phyloP scores from a whole-genome alignment of 2,888 invertebrate species.

The Synanthedon tipuliformis region DNA sequence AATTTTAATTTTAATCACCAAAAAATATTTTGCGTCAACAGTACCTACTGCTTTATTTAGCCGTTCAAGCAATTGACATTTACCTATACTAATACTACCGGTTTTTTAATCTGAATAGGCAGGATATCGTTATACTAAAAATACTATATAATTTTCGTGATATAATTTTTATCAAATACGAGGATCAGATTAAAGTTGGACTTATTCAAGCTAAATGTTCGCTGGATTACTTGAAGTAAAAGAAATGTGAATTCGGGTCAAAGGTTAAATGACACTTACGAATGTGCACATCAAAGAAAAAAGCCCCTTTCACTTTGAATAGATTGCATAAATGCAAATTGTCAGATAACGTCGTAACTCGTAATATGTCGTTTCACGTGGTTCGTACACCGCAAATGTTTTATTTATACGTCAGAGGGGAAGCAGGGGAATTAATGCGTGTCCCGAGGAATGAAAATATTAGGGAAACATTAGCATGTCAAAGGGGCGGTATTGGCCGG shows the following conservation, averaged over 20 bases:
- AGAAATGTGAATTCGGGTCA: slow-evolving; percentile 15
- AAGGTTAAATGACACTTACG: slow-evolving; percentile 30
- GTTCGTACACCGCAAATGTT: slow-evolving; percentile 28
- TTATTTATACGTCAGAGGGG: slow-evolving; percentile 31
- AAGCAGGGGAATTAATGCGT: slow-evolving; percentile 20
- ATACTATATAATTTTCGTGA: too few species aligned
- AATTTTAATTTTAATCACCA: too few species aligned
- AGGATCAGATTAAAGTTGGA: too few species aligned
- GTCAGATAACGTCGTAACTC: not conserved
- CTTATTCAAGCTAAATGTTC: too few species aligned
- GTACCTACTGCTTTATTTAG: too few species aligned
- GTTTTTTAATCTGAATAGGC: too few species aligned
- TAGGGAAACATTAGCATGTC: slow-evolving; percentile 45
- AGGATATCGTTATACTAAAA: too few species aligned
- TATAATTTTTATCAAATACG: too few species aligned
- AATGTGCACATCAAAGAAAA: slow-evolving; percentile 47
- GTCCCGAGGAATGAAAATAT: slow-evolving; percentile 25
- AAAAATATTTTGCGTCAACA: too few species aligned
- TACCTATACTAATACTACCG: too few species aligned
- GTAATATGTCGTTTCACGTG: slow-evolving; percentile 27
- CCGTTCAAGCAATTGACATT: too few species aligned
- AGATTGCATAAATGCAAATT: slow-evolving; percentile 47
- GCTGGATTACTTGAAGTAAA: not conserved
- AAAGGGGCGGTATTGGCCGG: slow-evolving; percentile 34
- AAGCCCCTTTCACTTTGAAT: slow-evolving; percentile 26